Base-by-base conservation (phyloP, 2,113 vertebrate genomes). In the Pao palembangensis region DNA sequence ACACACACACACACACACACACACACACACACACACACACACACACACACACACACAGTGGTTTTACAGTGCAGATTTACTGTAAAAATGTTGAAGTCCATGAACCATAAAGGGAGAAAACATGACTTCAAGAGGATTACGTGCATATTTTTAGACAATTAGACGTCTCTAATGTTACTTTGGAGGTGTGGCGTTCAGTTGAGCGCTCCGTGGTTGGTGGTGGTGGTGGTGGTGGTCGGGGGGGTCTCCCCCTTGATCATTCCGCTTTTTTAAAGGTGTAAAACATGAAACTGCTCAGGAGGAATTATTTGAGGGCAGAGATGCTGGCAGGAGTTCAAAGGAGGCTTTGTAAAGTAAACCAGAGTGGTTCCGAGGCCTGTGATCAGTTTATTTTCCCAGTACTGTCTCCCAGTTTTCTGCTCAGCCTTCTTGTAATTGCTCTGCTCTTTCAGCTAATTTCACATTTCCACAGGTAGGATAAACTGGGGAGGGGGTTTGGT, bases 131-230 rank as follows among this genome's bases (percentile, higher is more conserved):
- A 88, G 88, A 58, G 78, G 63, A 42, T 65, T 43, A 80, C 82
- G 67, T 72, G 72, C 84, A 89, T 82, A 83, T 79, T 85, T 86
- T 73, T 42, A 64, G 44, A 42, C 78, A 81, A 82, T 88, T 90
- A 88, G 75, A 84, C 85, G 76, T 87, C 87, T 91, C 88, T 87
- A 88, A 88, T 81, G 86, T 88, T 87, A 83, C 86, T 69, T 79
- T 66, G 61, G 77, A 88, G 81, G 81, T 82, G 82, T 34, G 73
- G 86, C 74, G 83, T 71, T 86, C 81, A 81, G 70, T 63, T 75
- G 51, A 85, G 78, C 73, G 68, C 84, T 64, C 57, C 55, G 51
- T 59, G 71, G 65, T 71, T 73, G 55, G 19, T 49, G 63, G 60
- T 67, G 8, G 72, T 19, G 55, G 47, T n/a, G 25, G 6, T 28